Evolutionary conservation across 64 coral and sea anemone species (phyloP), one percentile per base, ranked within the genome.

Genomic region (Anthopleura sola): DNA sequence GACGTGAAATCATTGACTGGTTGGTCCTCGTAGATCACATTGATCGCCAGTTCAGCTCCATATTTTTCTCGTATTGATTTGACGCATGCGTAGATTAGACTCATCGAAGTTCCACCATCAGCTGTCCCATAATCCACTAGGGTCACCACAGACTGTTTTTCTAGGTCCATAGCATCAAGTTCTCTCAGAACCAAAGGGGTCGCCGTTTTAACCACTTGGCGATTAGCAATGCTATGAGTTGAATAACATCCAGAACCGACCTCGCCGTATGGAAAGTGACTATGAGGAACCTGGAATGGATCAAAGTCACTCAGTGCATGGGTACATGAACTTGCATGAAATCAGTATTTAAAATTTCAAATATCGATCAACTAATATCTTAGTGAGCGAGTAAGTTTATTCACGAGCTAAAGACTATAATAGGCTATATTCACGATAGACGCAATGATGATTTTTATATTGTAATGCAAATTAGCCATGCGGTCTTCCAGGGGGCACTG

Each of bases 1-100:
- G 68, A 87, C 9, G 28, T 82, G 55, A 88, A 88, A 32, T 88
- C 87, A 88, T 88, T 88, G 38, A 82, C 78, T 2, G 87, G 87
- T 47, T 88, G 87, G 24, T 88, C 87, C 46, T 88, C 29, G 50
- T 53, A 53, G 50, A 53, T 53, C 50, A 53, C 50, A 53, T 13
- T 53, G 6, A 53, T 53, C 50, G 49, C 26, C 4, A 88, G 44
- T 23, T 78, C 60, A 36, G 36, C 51, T 19, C 87, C 80, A 37
- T 89, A 53, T 53, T 53, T 53, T 53, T 53, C 50, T 53, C 50
- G 50, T 53, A 53, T 53, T 53, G 50, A 6, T 53, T 53, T 53
- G 50, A 53, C 50, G 50, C 50, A 53, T 53, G 50, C 50, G 50
- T 53, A 53, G 50, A 83, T 74, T 17, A 90, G 64, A n/a, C 60